phyloP scores from a whole-genome alignment of 1,140 invertebrate genomes.

The Chymomyza costata region DNA sequence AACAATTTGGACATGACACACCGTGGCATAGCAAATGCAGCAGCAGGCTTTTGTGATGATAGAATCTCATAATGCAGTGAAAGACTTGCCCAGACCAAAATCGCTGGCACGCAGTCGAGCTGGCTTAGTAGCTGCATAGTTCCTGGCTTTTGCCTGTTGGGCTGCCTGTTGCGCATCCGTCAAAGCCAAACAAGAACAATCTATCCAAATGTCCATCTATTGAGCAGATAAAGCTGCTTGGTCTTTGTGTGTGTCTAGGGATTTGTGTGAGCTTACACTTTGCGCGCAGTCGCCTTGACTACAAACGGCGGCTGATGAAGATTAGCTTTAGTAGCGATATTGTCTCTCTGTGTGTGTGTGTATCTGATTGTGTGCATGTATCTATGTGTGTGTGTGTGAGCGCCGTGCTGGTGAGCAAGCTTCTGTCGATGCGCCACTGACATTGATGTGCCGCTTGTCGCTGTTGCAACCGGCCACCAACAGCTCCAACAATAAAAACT shows the following conservation, averaged over 20 bases:
- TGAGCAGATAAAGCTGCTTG: constrained; percentile 66
- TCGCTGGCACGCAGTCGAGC: background rate
- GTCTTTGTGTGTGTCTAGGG: constrained; percentile 39
- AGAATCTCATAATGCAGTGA: constrained; percentile 62
- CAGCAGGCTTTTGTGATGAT: constrained; percentile 38
- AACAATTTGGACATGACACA: constrained; percentile 65
- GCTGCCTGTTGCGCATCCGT: constrained; percentile 9
- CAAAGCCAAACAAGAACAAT: constrained; percentile 73
- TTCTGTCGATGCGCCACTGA: constrained; percentile 29
- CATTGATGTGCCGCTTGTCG: constrained; percentile 39
- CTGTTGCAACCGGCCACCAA: constrained; percentile 34
- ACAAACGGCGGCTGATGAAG: constrained; percentile 72
- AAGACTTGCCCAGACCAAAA: too few species aligned
- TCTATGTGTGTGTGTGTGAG: background rate
- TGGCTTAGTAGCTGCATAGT: too few species aligned
- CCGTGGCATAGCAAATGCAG: constrained; percentile 16
- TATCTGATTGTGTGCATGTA: background rate
- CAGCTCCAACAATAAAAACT: constrained; percentile 20
- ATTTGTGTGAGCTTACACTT: constrained; percentile 71
- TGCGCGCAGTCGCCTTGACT: constrained; percentile 48
- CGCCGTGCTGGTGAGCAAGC: background rate
- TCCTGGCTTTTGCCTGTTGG: background rate
- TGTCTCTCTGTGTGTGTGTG: background rate
- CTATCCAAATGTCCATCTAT: constrained; percentile 74
- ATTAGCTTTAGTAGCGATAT: constrained; percentile 45